Base-by-base conservation (phyloP, 2,888 invertebrate species). In the Anoncus sp. region DNA sequence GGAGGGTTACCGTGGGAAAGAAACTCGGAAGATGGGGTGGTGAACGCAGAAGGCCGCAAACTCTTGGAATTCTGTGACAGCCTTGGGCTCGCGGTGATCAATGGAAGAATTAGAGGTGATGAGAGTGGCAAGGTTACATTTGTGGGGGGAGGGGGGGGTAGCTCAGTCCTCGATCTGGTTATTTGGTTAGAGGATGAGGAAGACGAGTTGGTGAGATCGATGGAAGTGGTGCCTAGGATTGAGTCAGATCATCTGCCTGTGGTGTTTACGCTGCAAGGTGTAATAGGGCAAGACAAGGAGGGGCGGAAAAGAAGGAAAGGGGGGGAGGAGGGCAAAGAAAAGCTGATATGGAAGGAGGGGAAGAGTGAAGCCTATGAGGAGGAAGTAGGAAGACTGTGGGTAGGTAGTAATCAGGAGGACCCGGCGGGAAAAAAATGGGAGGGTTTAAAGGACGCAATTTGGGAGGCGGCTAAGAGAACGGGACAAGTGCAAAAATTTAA, bases 111-210 rank as follows among this genome's bases (percentile, higher is more conserved):
- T 10, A 53, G 7, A 3, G 66, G 66, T 24, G 66, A 66, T 12
- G 43, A 24, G 18, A 27, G 27, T 14, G 66, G 66, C 7, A 18
- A 53, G 12, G 1, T 53, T 14, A 66, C 66, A 10, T 66, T 43
- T 18, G 43, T 66, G 3, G 66, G 53, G 12, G 66, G 40, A 31
- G 53, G 43, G 3, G 67, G 40, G 3, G 66, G 18, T 3, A 40
- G 40, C n/a, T 66, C 53, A 2, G 66, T 66, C 49, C 66, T 66
- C 9, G 66, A 66, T 9, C 43, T 66, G 27, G 53, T 66, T 14
- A 53, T 66, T 12, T 12, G 53, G 40, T 2, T 66, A 7, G 66
- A 66, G 18, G 55, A 66, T 12, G 66, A 66, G 5, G 53, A 53
- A 18, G 66, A 66, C 27, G 55, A 27, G 18, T 1, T 66, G n/a